phyloP scores from a whole-genome alignment of 92 coral and sea anemone species.

The Porites cylindrica region DNA sequence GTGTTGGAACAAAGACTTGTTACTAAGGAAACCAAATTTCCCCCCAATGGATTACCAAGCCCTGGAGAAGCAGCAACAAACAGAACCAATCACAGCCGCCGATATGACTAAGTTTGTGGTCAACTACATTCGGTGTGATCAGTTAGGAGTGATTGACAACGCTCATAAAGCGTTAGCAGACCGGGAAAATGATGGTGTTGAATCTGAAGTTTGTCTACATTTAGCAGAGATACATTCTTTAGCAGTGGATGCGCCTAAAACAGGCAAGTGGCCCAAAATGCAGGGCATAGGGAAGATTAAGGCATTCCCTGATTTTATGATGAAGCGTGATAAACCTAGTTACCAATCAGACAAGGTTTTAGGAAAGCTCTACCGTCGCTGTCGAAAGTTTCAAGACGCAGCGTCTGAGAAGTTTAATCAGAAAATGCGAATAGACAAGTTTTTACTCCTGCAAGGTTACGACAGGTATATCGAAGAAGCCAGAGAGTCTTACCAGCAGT shows the following conservation, averaged over 20 bases:
- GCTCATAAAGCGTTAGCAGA: conserved; percentile 97
- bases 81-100: conserved; percentile 76
- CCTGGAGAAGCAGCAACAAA: conserved; percentile 51
- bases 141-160: conserved; percentile 92
- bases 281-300: not conserved
- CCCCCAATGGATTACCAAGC: conserved; percentile 95
- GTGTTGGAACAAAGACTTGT: conserved; percentile 86
- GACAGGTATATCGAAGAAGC: conserved; percentile 69
- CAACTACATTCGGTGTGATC: conserved; percentile 88
- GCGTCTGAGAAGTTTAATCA: conserved; percentile 58
- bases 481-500: conserved; percentile 68
- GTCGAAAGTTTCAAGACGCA: conserved; percentile 77
- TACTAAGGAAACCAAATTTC: conserved; percentile 74
- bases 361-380: conserved; percentile 90
- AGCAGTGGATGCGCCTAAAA: conserved; percentile 98
- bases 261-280: conserved; percentile 84
- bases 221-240: conserved; percentile 85
- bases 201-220: conserved; percentile 81
- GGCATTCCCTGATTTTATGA: conserved; percentile 94
- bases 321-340: conserved; percentile 82
- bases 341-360: conserved; percentile 87
- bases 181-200: conserved; percentile 71
- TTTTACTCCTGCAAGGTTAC: conserved; percentile 75
- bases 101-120: conserved; percentile 87
- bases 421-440: conserved; percentile 67